Evolutionary conservation across 2,113 vertebrate species (phyloP).

Genomic region (Dromaius novaehollandiae): DNA sequence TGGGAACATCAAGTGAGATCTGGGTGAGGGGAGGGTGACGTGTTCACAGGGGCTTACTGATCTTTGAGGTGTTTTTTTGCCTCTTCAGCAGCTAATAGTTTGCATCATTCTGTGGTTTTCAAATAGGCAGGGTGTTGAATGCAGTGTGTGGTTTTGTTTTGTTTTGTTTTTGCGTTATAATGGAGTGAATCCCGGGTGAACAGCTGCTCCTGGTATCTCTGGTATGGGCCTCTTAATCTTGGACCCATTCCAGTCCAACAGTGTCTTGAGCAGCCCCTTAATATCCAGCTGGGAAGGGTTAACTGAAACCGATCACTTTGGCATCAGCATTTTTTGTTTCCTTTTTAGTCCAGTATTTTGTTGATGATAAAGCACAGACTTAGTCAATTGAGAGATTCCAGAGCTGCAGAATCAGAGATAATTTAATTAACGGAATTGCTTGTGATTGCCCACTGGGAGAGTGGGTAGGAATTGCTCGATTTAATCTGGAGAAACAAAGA

Average conservation of each 20-base stretch:
- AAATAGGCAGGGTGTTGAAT: neutral
- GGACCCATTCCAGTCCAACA: neutral
- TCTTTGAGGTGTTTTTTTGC: neutral
- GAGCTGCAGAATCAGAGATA: slow-evolving; percentile 75
- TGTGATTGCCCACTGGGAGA: slow-evolving; percentile 70
- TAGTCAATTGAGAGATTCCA: slow-evolving; percentile 76
- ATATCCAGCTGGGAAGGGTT: slow-evolving; percentile 60
- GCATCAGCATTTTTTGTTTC: slow-evolving; percentile 60
- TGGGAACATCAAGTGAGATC: neutral
- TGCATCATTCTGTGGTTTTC: neutral
- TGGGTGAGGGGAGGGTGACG: neutral
- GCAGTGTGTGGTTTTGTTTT: neutral
- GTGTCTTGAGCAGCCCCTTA: slow-evolving; percentile 40
- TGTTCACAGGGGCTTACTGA: neutral
- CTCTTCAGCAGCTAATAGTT: neutral
- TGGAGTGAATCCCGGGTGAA: neutral
- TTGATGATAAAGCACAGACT: slow-evolving; percentile 72
- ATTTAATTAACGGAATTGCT: slow-evolving; percentile 78
- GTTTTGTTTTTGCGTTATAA: neutral
- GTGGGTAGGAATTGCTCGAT: slow-evolving; percentile 68
- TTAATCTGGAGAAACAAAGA: slow-evolving; percentile 78
- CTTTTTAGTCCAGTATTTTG: slow-evolving; percentile 59
- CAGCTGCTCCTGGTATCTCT: slow-evolving; percentile 4
- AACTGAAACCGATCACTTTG: slow-evolving; percentile 27
- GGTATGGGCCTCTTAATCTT: neutral